Evolutionary conservation across 2,888 invertebrate genomes (phyloP), one percentile per base, ranked within the genome.

Genomic region (Linnaemya tessellans): DNA sequence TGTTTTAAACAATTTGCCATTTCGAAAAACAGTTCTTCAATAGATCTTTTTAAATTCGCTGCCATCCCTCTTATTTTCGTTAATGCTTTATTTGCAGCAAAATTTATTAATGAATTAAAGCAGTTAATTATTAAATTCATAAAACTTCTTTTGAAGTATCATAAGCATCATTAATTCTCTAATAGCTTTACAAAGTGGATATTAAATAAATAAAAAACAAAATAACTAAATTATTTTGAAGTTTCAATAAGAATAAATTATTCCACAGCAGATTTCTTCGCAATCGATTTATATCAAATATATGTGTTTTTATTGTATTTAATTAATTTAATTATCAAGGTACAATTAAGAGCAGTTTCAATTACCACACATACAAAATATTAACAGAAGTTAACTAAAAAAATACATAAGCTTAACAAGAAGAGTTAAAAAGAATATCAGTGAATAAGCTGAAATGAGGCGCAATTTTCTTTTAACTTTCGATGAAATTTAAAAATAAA

Each of bases 311-410:
- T 20, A 41, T 74, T 80, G 25, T 49, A 74, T 60, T 56, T 38
- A 58, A 73, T 67, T 74, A 58, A 30, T 41, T 18, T 49, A 20
- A 30, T 62, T 70, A 30, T 67, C 46, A 74, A 68, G 73, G 51
- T 79, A 79, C 83, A 68, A 56, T 68, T 56, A 79, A 56, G n/a
- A n/a, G 62, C 64, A 41, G 62, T 62, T 68, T 73, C 65, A 20
- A 38, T 54, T 49, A 65, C 58, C 71, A 74, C 41, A 54, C 13
- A 62, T 38, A 68, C 43, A 60, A 67, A 73, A 74, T 58, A 67
- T 30, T n/a, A 60, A 41, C n/a, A 46, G 56, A 35, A 68, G 67
- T 0, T 60, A 7, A 18, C 13, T 74, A 35, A 20, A 78, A 54
- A 64, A 38, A 38, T 65, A 56, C 56, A 65, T 43, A 30, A 82